Evolutionary conservation across 2,113 vertebrate species (phyloP), one percentile per base, ranked within the genome.

Genomic region (Lasiurus cinereus): DNA sequence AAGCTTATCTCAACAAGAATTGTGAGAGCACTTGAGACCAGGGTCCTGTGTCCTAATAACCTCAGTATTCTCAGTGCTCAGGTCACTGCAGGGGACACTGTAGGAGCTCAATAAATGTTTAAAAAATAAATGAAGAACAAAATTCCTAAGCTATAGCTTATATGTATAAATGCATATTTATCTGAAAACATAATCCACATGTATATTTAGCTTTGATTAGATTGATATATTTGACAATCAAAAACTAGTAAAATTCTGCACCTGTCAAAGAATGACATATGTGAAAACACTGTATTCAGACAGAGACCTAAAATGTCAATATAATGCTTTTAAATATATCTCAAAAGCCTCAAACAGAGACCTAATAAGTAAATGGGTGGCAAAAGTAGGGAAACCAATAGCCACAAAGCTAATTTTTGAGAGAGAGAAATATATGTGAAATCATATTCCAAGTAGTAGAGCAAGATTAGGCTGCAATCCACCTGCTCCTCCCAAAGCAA

Each of bases 291-390:
- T 95, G 93, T 93, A 94, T 64, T 80, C 70, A 96, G 94, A 95
- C 93, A 95, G 86, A 97, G 88, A 95, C 83, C 46, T 91, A 89
- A 95, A 96, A 96, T 50, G 66, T 89, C 96, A 96, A 96, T 96
- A 95, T 83, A 72, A 89, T 97, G 96, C 97, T 97, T 96, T 96
- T 33, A 97, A 97, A 97, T 97, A 96, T 94, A 95, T 93, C 89
- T 94, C 79, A 67, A 36, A 91, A 91, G 93, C 93, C 95, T 97
- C 93, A 97, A 97, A 97, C 94, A 97, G 90, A 96, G 52, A 74
- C 94, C 83, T 95, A 83, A 96, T 89, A 95, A 54, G 74, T 69
- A 94, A 95, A 95, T 97, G 95, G 95, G 96, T 87, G 89, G 95
- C 64, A 96, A 70, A 94, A 94, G 72, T 86, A 92, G 82, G 85